A percentile compares a stretch with the other conserved stretches of the same genome.
Evolutionary conservation across 2,797 vertebrate genomes (phyloP).

Genomic region (Nyctibius grandis): DNA sequence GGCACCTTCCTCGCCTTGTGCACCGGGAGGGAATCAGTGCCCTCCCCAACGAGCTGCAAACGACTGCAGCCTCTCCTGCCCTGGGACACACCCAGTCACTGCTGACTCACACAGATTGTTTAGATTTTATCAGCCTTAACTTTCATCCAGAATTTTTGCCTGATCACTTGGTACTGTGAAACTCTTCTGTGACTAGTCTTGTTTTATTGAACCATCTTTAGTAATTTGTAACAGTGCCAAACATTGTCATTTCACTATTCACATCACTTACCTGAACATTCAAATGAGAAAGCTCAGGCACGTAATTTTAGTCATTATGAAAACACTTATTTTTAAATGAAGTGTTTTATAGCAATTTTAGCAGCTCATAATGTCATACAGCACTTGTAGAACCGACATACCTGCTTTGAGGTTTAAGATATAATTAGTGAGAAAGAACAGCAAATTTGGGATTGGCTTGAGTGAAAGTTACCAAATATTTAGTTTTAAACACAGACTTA

Average conservation of each 20-base stretch:
- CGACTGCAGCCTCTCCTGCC: too few relatives aligned
- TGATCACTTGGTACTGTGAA: neutral
- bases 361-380: neutral
- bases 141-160: neutral
- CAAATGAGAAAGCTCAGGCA: neutral
- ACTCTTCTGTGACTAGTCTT: neutral
- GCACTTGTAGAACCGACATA: neutral
- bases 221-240: neutral
- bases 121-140: neutral
- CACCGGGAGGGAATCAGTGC: too few relatives aligned
- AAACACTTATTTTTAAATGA: conserved; percentile 9
- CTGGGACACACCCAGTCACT: too few relatives aligned
- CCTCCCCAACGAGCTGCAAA: too few relatives aligned
- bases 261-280: neutral
- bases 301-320: neutral
- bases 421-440: neutral
- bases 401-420: neutral
- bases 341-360: conserved; percentile 8
- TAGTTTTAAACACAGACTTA: neutral
- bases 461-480: neutral
- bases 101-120: too few relatives aligned
- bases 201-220: neutral
- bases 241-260: neutral
- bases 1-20: too few relatives aligned
- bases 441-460: neutral